phyloP scores from a whole-genome alignment of 2,888 invertebrate genomes.

The Apotomis betuletana region DNA sequence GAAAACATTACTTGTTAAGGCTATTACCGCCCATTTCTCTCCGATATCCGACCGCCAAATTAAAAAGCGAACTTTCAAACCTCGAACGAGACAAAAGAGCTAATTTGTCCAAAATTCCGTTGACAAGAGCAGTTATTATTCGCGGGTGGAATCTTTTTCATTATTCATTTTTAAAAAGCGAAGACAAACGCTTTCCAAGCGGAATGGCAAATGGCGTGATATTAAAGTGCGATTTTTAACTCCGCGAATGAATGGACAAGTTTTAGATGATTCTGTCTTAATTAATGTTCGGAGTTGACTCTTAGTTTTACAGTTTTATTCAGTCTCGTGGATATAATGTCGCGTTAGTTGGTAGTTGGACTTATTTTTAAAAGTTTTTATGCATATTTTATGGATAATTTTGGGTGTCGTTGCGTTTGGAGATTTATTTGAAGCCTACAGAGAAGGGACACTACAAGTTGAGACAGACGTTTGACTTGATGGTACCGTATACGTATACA shows the following conservation, averaged over 20 bases:
- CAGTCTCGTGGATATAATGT: not conserved
- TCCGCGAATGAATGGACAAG: slow-evolving; percentile 33
- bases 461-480: no score
- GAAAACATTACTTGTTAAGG: slow-evolving; percentile 15
- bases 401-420: no score
- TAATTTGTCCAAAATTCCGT: slow-evolving; percentile 60
- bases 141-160: slow-evolving; percentile 46
- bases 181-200: slow-evolving; percentile 56
- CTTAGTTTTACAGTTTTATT: slow-evolving; percentile 9
- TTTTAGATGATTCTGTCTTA: slow-evolving; percentile 32
- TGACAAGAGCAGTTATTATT: slow-evolving; percentile 48
- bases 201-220: slow-evolving; percentile 54
- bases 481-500: no score
- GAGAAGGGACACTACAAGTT: no score
- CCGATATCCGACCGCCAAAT: slow-evolving; percentile 29
- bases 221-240: slow-evolving; percentile 56
- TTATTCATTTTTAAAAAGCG: slow-evolving; percentile 50
- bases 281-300: slow-evolving; percentile 15
- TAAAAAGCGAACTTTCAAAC: slow-evolving; percentile 49
- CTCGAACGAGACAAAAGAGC: slow-evolving; percentile 58
- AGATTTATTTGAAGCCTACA: no score
- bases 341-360: not conserved
- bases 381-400: no score
- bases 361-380: not conserved
- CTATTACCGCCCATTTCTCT: not conserved